Evolutionary conservation across 1,140 invertebrate genomes (phyloP), one percentile per base, ranked within the genome.

Genomic region (Rhyacophila brunnea): DNA sequence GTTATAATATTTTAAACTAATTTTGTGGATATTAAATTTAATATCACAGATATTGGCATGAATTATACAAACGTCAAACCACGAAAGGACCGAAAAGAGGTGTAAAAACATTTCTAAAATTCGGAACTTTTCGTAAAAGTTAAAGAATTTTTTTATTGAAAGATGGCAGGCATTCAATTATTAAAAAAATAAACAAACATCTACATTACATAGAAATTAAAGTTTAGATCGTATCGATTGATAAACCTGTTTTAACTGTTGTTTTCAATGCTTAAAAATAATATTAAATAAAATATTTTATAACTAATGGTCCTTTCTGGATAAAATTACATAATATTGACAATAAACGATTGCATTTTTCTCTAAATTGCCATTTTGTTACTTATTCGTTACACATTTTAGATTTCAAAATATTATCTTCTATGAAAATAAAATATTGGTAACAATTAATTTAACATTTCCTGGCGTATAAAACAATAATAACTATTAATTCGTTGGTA

Each of bases 31-130:
- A 38, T 56, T 64, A 56, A 52, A 32, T 36, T 55, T 64, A 64
- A 64, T 64, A 64, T 64, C 62, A 64, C 62, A 64, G 62, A 57
- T 43, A 64, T 64, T 64, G 62, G 62, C 62, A 64, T 64, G 42
- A 60, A 53, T 51, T 51, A 59, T 35, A 50, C 23, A 60, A 46
- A 60, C 42, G 32, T 32, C 38, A 62, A 51, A 47, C 49, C 36
- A 47, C 38, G 51, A 57, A 42, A 14, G 13, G 40, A 42, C 13
- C 17, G 17, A 14, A 14, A 42, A 42, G 40, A 42, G 6, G 3
- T 14, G 3, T 13, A 47, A 20, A 17, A 17, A 47, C 5, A 17
- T 20, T 13, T n/a, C n/a, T n/a, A n/a, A n/a, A n/a, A n/a, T n/a
- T n/a, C n/a, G n/a, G n/a, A n/a, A n/a, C n/a, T n/a, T n/a, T n/a